Conservation (phyloP, 2,888 invertebrate species). For the Xestia rhomboidea region DNA sequence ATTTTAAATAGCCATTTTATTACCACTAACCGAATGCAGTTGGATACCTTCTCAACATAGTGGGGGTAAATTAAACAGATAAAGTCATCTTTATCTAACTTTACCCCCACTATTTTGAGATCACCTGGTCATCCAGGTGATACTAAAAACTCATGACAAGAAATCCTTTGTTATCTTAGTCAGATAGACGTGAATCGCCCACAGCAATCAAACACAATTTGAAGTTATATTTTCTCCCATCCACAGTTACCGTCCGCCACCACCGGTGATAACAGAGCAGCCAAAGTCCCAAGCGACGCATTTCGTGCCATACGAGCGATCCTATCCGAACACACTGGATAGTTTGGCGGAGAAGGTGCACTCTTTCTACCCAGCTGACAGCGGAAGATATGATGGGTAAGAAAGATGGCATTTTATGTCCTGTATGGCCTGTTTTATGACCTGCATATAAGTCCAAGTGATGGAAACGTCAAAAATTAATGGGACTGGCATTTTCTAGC, state of each 20-base stretch:
- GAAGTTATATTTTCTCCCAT: not conserved
- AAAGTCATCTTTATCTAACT: too few relatives aligned
- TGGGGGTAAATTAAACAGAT: too few relatives aligned
- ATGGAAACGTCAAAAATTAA: not conserved
- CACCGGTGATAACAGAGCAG: slow-evolving; percentile 97
- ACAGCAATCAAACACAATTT: not conserved
- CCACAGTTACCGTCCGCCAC: slow-evolving; percentile 94
- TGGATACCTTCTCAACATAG: not conserved
- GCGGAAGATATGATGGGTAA: slow-evolving; percentile 77
- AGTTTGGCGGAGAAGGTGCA: slow-evolving; percentile 98
- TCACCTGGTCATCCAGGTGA: too few relatives aligned
- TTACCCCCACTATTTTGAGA: too few relatives aligned
- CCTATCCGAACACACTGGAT: slow-evolving; percentile 96
- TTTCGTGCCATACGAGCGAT: slow-evolving; percentile 96
- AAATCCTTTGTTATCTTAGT: not conserved
- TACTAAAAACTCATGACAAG: not conserved
- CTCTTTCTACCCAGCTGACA: slow-evolving; percentile 93
- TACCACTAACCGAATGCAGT: not conserved
- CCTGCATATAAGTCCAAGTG: not conserved
- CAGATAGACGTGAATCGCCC: not conserved
- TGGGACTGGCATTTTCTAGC: not conserved
- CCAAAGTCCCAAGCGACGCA: slow-evolving; percentile 95
- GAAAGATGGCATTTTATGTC: not conserved
- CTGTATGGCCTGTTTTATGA: not conserved
- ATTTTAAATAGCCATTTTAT: too few relatives aligned